A percentile compares a stretch with the other conserved stretches of the same genome.
phyloP scores from a whole-genome alignment of 2,113 vertebrate genomes.

The Puma concolor region DNA sequence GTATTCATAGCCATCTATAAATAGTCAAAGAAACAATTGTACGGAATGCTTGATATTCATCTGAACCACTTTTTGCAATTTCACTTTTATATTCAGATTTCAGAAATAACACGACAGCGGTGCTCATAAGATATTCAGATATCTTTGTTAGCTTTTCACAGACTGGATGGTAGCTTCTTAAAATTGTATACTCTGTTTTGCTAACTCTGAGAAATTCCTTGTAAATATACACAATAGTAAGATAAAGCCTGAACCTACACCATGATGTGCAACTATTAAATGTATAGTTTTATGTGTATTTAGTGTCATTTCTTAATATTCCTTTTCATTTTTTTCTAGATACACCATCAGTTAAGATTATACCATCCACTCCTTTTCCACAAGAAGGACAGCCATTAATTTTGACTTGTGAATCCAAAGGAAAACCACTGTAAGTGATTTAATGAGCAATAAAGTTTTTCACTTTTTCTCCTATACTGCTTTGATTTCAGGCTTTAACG shows the following conservation, averaged over 20 bases:
- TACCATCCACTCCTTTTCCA: conserved; percentile 93
- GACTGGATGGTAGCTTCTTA: conserved; percentile 26
- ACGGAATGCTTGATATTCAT: conserved; percentile 80
- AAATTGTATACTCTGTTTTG: conserved; percentile 59
- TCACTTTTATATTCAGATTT: conserved; percentile 73
- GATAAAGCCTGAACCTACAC: conserved; percentile 39
- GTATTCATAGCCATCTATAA: conserved; percentile 82
- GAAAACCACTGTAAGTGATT: conserved; percentile 97
- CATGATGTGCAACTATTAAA: conserved; percentile 60
- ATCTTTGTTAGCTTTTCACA: conserved; percentile 46
- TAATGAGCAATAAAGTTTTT: conserved; percentile 79
- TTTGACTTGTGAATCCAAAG: conserved; percentile 97
- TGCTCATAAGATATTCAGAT: conserved; percentile 49
- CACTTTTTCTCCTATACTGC: conserved; percentile 73
- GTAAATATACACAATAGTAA: not conserved
- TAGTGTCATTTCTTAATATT: conserved; percentile 35
- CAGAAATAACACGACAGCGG: conserved; percentile 32
- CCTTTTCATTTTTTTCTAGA: conserved; percentile 87
- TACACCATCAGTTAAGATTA: conserved; percentile 95
- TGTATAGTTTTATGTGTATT: conserved; percentile 69
- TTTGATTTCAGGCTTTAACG: conserved; percentile 78
- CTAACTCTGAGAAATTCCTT: conserved; percentile 61
- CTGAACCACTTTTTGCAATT: conserved; percentile 67
- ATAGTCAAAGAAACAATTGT: conserved; percentile 82
- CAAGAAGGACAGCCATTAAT: conserved; percentile 98